These are phyloP conservation scores for Drosophila leontia DNA, from an alignment of 1,140 invertebrate genomes.

Conservation along the genomic window DNA sequence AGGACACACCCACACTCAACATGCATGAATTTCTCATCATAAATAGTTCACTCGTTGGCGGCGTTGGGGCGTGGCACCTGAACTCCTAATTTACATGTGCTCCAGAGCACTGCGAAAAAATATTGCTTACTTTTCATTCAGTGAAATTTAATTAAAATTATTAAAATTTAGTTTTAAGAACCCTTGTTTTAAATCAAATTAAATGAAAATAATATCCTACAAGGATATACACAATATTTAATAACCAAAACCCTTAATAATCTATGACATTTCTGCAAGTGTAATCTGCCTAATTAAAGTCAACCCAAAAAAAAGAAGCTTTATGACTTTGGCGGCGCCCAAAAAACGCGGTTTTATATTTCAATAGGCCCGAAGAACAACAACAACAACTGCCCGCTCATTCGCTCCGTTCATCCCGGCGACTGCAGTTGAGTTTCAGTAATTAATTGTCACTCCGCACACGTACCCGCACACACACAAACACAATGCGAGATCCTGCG, in stretches of 20 bases:
- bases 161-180: no score
- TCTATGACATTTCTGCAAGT: not conserved
- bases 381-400: not conserved
- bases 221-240: no score
- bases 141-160: no score
- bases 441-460: slow-evolving; percentile 67
- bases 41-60: slow-evolving; percentile 51
- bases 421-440: slow-evolving; percentile 46
- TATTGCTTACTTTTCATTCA: no score
- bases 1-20: slow-evolving; percentile 52
- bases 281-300: slow-evolving; percentile 63
- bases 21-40: slow-evolving; percentile 62
- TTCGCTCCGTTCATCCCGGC: slow-evolving; percentile 21
- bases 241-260: not conserved
- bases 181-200: no score
- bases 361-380: slow-evolving; percentile 60
- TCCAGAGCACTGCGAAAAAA: not conserved
- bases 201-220: no score
- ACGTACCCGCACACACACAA: slow-evolving; percentile 16
- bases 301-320: slow-evolving; percentile 48
- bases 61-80: slow-evolving; percentile 38
- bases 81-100: slow-evolving; percentile 70
- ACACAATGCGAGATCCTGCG: slow-evolving; percentile 7
- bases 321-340: slow-evolving; percentile 66
- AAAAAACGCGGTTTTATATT: slow-evolving; percentile 70